A percentile compares a stretch with the other conserved stretches of the same genome.
These are phyloP conservation scores for Rotaria socialis DNA, from an alignment of 2,888 invertebrate genomes.

Conservation along the genomic window DNA sequence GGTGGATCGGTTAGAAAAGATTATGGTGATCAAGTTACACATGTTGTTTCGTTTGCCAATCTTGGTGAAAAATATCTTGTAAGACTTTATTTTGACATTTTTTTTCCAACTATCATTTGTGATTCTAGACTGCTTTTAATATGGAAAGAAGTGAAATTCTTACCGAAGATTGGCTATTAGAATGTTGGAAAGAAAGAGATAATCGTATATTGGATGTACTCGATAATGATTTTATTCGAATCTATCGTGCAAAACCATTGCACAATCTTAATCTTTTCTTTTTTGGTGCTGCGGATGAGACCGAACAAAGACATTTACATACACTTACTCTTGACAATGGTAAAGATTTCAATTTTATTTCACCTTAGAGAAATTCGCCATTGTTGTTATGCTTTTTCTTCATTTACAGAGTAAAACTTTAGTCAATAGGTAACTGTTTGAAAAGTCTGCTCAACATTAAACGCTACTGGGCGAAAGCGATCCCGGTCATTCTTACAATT, in stretches of 20 bases:
- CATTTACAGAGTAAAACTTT: no score
- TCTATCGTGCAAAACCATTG: slow-evolving; percentile 42
- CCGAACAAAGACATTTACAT: background rate
- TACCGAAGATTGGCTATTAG: slow-evolving; percentile 78
- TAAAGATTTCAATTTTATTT: background rate
- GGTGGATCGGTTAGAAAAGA: slow-evolving; percentile 89
- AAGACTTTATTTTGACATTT: slow-evolving; percentile 46
- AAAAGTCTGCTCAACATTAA: no score
- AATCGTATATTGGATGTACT: slow-evolving; percentile 68
- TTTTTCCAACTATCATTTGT: background rate
- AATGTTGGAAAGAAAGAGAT: slow-evolving; percentile 73
- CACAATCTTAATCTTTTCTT: slow-evolving; percentile 68
- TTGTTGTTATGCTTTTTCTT: no score
- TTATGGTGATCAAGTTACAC: slow-evolving; percentile 77
- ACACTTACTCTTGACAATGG: background rate
- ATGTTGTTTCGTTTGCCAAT: slow-evolving; percentile 81
- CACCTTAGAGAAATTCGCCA: no score
- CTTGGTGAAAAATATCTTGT: slow-evolving; percentile 81
- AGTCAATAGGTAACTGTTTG: no score
- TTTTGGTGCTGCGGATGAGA: slow-evolving; percentile 70
- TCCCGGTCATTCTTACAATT: no score
- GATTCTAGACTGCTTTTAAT: slow-evolving; percentile 73
- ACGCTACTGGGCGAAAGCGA: no score
- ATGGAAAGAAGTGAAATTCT: slow-evolving; percentile 78
- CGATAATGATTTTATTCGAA: slow-evolving; percentile 64